Base-by-base conservation (phyloP, 2,113 vertebrate genomes). In the Lates calcarifer region DNA sequence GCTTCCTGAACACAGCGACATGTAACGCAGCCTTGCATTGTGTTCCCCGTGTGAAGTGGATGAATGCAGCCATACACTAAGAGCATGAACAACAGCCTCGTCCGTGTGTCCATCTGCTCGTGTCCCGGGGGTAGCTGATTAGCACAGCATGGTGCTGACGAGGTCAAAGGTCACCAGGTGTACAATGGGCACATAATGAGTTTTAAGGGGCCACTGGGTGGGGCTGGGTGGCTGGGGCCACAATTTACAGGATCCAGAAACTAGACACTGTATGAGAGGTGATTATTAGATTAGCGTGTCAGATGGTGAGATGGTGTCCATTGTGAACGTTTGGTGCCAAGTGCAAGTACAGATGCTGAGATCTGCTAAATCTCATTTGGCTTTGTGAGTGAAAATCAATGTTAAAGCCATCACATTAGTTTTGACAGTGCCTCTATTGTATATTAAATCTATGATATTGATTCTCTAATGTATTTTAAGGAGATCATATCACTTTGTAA, bases 81-180 rank as follows among this genome's bases (percentile, higher is more conserved):
- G 33, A 33, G 67, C 31, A 24, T 8, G 31, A 68, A 22, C 56
- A 53, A 43, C 64, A 35, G 28, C 57, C 55, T 51, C 29, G 12
- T 49, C 74, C 63, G 7, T 68, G 45, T 60, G 51, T 37, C 79
- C 67, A 28, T 79, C 70, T 82, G 72, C 66, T 57, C 26, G 2
- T 0, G 6, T 66, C 90, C 81, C 76, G 1, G 0, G 11, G 74
- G 81, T n/a, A 60, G 28, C 47, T 77, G 77, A 87, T 89, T 80
- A 85, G 58, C 24, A 7, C n/a, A 31, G 31, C 29, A 14, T 39
- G 61, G 73, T 53, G 78, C 75, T 76, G 81, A 53, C 26, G 28
- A 81, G 85, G 65, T 87, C 84, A 91, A 77, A 84, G 87, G 74
- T 87, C 82, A 91, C 82, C 87, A 91, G 86, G 87, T 89, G 84